Evolutionary conservation across 2,888 invertebrate species (phyloP).

Genomic region (Cecidostiba fungosa): DNA sequence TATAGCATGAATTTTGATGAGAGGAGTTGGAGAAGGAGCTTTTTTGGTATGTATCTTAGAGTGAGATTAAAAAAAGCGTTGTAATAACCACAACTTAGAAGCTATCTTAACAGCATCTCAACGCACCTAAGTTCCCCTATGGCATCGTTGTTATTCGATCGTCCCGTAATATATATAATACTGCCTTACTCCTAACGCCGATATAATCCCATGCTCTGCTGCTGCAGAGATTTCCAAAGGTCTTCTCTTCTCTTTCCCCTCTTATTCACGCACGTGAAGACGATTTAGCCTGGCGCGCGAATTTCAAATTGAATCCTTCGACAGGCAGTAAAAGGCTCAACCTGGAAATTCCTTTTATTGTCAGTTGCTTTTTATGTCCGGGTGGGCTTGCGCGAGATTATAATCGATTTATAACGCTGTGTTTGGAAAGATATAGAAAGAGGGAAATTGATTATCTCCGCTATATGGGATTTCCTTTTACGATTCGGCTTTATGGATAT

Average conservation of each 20-base stretch:
- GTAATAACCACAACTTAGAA: not conserved
- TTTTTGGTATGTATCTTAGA: not conserved
- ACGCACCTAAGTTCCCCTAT: not conserved
- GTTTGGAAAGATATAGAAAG: not conserved
- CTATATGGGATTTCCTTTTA: conserved; percentile 5
- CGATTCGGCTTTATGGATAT: conserved; percentile 18
- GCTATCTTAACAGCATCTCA: too few relatives aligned
- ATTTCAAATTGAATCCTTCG: conserved; percentile 50
- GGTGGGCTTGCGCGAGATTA: not conserved
- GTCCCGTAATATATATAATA: conserved; percentile 30
- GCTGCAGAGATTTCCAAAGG: not conserved
- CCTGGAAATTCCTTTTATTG: conserved; percentile 37
- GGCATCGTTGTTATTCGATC: conserved; percentile 15
- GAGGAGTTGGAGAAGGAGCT: not conserved
- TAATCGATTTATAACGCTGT: conserved; percentile 49
- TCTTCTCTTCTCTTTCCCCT: not conserved
- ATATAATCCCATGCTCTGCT: conserved; percentile 11
- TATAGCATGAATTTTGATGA: conserved; percentile 3
- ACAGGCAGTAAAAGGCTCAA: not conserved
- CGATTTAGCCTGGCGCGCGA: not conserved
- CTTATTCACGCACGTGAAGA: not conserved
- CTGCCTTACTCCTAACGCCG: not conserved
- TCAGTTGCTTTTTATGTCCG: conserved; percentile 13
- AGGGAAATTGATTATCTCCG: conserved; percentile 29
- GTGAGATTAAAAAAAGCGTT: too few relatives aligned